A percentile compares a stretch with the other conserved stretches of the same genome.
These are phyloP conservation scores for Embiotoca jacksoni DNA, from an alignment of 2,113 vertebrate genomes.

Conservation along the genomic window DNA sequence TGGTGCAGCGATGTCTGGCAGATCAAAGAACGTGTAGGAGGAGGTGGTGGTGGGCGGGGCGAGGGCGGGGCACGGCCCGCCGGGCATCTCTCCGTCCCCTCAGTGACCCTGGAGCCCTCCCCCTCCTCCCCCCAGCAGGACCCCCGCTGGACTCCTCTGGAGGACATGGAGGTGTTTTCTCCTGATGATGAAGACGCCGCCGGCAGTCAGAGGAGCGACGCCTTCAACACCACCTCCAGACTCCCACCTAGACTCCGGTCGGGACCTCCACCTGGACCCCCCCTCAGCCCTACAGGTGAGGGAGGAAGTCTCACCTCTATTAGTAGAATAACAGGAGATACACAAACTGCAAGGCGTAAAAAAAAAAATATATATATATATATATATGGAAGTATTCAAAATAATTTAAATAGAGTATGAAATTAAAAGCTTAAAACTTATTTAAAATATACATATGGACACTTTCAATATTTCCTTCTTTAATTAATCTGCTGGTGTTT, in stretches of 20 bases:
- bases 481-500: background rate
- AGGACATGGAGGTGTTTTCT: conserved; percentile 79
- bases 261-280: conserved; percentile 1
- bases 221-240: background rate
- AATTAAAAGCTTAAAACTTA: no score
- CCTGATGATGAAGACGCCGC: conserved; percentile 37
- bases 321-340: no score
- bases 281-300: conserved; percentile 68
- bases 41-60: conserved; percentile 3
- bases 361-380: no score
- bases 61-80: background rate
- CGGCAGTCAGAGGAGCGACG: background rate
- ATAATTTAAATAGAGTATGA: no score
- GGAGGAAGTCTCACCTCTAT: background rate
- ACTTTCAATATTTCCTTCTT: background rate
- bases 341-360: no score
- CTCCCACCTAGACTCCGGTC: no score
- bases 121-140: conserved; percentile 73
- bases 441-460: background rate
- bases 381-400: no score
- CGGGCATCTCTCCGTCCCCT: conserved; percentile 4
- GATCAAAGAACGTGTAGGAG: conserved; percentile 57
- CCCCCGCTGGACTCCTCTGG: conserved; percentile 78
- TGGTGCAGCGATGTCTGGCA: conserved; percentile 83
- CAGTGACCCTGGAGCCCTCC: conserved; percentile 67